Base-by-base conservation (phyloP, 1,140 invertebrate genomes). In the Drosophila repletoides region DNA sequence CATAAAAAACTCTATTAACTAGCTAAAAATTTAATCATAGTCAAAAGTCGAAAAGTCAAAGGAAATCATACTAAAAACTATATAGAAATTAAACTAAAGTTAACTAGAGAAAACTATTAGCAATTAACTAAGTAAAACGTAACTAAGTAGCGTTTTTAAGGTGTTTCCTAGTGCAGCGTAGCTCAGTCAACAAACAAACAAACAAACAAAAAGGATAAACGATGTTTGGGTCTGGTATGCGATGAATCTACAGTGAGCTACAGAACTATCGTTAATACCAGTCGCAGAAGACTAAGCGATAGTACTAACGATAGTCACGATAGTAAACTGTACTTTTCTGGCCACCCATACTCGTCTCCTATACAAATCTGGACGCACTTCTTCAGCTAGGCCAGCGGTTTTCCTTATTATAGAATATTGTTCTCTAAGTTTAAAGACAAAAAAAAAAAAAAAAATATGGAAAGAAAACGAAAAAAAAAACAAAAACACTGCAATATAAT, bases 11-110 rank as follows among this genome's bases (percentile, higher is more conserved):
- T 31, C 17, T 53, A 59, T 29, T 36, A 56, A 73, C 53, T 73
- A 86, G 71, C 53, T 86, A 71, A 73, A 69, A 86, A n/a, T n/a
- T 61, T 73, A 83, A 52, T 41, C 40, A 45, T 67, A 83, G 60
- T 59, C 43, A 51, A 77, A 60, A 72, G 52, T 59, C 46, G 74
- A 53, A 55, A 48, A 53, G 7, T 15, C 28, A 52, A 21, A 22
- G 7, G 17, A 49, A 63, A 22, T 55, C 31, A 76, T 26, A 22
- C n/a, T 24, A 58, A 10, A 38, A 7, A 24, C 5, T 34, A 67
- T 12, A 40, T 14, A 76, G 58, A 58, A 31, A 66, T 26, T 22
- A 64, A 21, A 36, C 29, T 22, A 58, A 56, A 19, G 14, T 5
- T 45, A 9, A 4, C 36, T 34, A 64, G 64, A 24, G 9, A 48